phyloP scores from a whole-genome alignment of 2,113 vertebrate species.

The Casuarius casuarius region DNA sequence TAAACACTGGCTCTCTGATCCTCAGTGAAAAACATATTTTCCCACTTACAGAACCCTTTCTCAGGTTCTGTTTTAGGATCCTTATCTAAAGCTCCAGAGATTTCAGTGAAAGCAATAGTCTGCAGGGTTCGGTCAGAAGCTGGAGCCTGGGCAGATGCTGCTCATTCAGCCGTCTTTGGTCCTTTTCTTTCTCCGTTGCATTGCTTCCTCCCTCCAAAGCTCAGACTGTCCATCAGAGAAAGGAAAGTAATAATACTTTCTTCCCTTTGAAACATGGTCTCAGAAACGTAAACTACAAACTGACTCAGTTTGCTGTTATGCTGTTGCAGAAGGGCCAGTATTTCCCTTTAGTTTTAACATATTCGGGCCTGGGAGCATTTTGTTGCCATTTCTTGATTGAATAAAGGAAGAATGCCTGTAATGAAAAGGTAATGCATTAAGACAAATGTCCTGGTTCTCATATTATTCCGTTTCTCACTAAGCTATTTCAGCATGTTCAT shows the following conservation, averaged over 20 bases:
- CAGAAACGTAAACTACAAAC: background rate
- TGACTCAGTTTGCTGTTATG: background rate
- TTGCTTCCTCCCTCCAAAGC: background rate
- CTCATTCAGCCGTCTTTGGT: background rate
- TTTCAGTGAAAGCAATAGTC: background rate
- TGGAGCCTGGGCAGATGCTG: background rate
- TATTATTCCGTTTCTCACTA: background rate
- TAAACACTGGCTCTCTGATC: background rate
- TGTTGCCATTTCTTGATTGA: background rate
- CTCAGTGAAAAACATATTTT: background rate
- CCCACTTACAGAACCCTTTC: background rate
- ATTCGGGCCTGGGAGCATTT: background rate
- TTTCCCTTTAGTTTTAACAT: conserved; percentile 12
- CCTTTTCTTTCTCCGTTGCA: background rate
- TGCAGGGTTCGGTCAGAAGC: background rate
- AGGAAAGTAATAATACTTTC: background rate
- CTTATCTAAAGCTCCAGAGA: background rate
- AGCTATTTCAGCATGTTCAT: background rate
- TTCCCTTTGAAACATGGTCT: background rate
- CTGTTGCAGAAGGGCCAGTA: background rate
- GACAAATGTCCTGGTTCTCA: background rate
- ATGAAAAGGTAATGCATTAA: background rate
- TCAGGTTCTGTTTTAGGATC: background rate
- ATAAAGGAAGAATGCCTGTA: background rate
- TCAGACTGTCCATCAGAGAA: background rate